phyloP scores from a whole-genome alignment of 2,888 invertebrate species.

The Ligdia adustata region DNA sequence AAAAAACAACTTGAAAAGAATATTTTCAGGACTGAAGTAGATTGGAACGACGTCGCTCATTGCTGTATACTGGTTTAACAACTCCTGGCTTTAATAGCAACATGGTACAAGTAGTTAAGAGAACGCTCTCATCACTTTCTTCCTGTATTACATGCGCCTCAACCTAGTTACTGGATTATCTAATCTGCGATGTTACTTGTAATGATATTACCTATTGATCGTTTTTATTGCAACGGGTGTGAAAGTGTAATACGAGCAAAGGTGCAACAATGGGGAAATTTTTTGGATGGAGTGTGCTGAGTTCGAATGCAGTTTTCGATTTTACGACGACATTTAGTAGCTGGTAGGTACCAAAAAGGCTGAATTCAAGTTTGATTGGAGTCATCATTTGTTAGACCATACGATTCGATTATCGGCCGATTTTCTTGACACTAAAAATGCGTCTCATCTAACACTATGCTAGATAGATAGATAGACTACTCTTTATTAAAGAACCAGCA shows the following conservation, averaged over 20 bases:
- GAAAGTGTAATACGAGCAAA: slow-evolving; percentile 13
- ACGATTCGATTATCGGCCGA: no score
- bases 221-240: slow-evolving; percentile 16
- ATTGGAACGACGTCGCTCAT: slow-evolving; percentile 53
- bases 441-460: no score
- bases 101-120: slow-evolving; percentile 2
- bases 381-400: no score
- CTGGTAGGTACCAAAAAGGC: no score
- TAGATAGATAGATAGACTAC: no score
- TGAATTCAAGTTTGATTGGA: no score
- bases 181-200: slow-evolving; percentile 18
- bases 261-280: slow-evolving; percentile 7
- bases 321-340: no score
- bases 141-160: slow-evolving; percentile 32
- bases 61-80: slow-evolving; percentile 32
- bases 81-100: slow-evolving; percentile 18
- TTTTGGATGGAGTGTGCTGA: neutral
- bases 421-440: no score
- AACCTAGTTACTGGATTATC: slow-evolving; percentile 27
- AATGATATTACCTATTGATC: slow-evolving; percentile 11
- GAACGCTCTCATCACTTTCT: slow-evolving; percentile 27
- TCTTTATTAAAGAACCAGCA: no score
- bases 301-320: neutral
- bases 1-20: slow-evolving; percentile 64
- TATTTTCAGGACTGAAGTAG: slow-evolving; percentile 63